Base-by-base conservation (phyloP, 2,888 invertebrate genomes). In the Leptinotarsa juncta region DNA sequence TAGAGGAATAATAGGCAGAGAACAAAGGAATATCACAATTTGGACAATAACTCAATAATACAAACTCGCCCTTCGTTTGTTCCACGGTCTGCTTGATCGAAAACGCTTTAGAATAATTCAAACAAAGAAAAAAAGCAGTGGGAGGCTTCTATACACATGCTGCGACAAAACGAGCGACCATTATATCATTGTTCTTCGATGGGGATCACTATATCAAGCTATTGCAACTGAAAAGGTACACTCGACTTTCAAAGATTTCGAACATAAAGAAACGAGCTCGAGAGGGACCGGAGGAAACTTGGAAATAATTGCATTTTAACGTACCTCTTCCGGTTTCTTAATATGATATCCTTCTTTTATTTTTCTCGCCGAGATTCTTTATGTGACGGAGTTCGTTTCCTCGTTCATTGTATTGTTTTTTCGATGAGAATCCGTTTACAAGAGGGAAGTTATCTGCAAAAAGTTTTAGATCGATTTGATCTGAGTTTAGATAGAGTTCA, bases 221-320 rank as follows among this genome's bases (percentile, higher is more conserved):
- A 83, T 86, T 86, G 86, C 84, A 84, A 86, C 86, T 86, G 85
- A 84, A 86, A 86, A 86, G 86, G 86, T 86, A 86, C 84, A 86
- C 85, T 86, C 86, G 86, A 86, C 86, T 86, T 84, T 82, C 84
- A 85, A 85, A 83, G 83, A 84, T 84, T 84, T 83, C 83, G 72
- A 76, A 79, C 81, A 84, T 83, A 84, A 84, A 85, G 83, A 84
- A 83, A 82, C 82, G 80, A 80, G 77, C 78, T 81, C 78, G 77
- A 77, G 73, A 71, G 77, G 67, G 79, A 80, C 74, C 78, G 77
- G 83, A 86, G 84, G 85, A 86, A 86, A 85, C 85, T 86, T 86
- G 82, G 81, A 85, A 84, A 86, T 86, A 85, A 85, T 86, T 86
- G 85, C 84, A 83, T 84, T 86, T 86, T 85, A 85, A 85, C 85